Percentiles rank a stretch among this genome's conserved stretches.
phyloP scores from a whole-genome alignment of 1,140 invertebrate genomes.

The Orchestia grillus region DNA sequence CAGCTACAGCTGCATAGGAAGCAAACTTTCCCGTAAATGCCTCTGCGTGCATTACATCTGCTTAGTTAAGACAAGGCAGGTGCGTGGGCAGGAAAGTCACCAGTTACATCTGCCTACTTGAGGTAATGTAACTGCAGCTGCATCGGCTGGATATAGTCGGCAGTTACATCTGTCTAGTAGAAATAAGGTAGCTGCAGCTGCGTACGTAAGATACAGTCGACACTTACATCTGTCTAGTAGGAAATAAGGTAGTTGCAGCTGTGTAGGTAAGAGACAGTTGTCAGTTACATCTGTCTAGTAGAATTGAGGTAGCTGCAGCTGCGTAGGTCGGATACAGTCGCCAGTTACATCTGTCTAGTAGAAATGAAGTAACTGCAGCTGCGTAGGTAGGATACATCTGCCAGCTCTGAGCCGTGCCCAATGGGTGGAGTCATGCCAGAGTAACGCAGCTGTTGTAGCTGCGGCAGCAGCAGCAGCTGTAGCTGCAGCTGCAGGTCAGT shows the following conservation, averaged over 20 bases:
- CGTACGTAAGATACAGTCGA: background rate
- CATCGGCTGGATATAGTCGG: too few relatives aligned
- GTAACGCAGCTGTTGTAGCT: background rate
- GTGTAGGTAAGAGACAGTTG: background rate
- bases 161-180: background rate
- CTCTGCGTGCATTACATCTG: too few relatives aligned
- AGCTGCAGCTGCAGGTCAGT: slow-evolving; percentile 5
- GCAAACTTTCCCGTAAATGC: too few relatives aligned
- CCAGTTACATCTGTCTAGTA: background rate
- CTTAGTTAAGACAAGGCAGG: background rate
- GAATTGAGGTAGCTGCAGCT: background rate
- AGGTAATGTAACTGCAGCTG: background rate
- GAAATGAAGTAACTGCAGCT: background rate
- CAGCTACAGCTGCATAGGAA: too few relatives aligned
- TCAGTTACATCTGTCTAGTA: background rate
- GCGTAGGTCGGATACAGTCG: background rate
- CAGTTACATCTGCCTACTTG: background rate
- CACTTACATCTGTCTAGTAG: background rate
- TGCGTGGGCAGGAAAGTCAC: background rate
- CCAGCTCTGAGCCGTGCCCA: background rate
- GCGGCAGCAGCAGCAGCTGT: slow-evolving; percentile 5
- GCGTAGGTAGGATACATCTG: slow-evolving; percentile 29
- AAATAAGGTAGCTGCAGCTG: background rate
- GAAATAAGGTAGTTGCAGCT: background rate
- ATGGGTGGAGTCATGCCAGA: background rate